Percentiles rank a stretch among this genome's conserved stretches.
phyloP scores from a whole-genome alignment of 2,888 invertebrate species.

The Callyntrura sp. region DNA sequence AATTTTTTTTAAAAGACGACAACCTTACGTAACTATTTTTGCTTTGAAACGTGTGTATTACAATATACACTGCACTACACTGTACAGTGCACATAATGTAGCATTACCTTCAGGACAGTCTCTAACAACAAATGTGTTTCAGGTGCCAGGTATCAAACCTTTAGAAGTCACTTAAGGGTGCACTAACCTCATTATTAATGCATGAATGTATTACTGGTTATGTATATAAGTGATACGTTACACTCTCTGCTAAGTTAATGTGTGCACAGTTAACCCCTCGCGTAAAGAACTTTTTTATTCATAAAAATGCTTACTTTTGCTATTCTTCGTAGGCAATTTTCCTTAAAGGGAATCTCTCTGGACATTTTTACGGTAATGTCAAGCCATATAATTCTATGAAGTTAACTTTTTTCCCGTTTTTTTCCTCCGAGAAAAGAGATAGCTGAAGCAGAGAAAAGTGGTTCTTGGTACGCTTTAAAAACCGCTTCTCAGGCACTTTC shows the following conservation, averaged over 20 bases:
- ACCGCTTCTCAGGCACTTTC: neutral
- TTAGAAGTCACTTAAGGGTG: neutral
- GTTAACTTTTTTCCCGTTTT: neutral
- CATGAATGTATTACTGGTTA: no score
- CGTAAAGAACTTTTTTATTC: neutral
- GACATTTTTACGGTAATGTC: conserved; percentile 8
- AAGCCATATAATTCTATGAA: neutral
- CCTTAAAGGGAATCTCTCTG: neutral
- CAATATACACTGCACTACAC: no score
- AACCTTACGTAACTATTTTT: no score
- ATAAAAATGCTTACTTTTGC: neutral
- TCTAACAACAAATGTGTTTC: no score
- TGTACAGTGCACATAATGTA: no score
- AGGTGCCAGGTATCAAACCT: neutral
- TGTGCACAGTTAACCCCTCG: neutral
- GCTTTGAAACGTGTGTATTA: no score
- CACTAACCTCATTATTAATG: conserved; percentile 5
- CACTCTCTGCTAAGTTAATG: no score
- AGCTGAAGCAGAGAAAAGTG: neutral
- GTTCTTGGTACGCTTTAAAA: no score
- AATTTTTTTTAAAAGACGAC: no score
- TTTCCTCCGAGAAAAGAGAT: neutral
- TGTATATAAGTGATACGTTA: no score
- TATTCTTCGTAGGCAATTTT: neutral
- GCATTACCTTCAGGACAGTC: no score